phyloP scores from a whole-genome alignment of 2,888 invertebrate genomes.

The Drosophila crucigera region DNA sequence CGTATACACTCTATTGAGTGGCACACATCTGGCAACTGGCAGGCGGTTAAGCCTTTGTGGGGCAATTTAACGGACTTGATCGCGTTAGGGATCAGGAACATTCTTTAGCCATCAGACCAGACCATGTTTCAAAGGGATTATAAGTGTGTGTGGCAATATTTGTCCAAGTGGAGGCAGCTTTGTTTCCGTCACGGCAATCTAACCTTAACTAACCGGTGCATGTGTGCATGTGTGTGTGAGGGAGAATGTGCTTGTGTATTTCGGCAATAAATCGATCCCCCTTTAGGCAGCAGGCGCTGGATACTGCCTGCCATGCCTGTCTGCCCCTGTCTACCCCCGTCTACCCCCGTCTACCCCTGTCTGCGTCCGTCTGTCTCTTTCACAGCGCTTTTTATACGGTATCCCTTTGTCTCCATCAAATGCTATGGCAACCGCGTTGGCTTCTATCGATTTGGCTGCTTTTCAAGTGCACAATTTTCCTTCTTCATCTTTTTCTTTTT shows the following conservation, averaged over 20 bases:
- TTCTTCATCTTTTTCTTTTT: conserved; percentile 1
- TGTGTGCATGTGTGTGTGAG: background rate
- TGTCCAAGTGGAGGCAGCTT: background rate
- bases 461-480: conserved; percentile 55
- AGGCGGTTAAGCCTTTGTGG: background rate
- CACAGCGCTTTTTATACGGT: conserved; percentile 14
- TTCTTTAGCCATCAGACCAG: background rate
- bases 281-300: conserved; percentile 7
- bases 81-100: background rate
- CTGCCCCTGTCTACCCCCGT: background rate
- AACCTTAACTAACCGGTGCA: background rate
- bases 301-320: background rate
- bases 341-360: background rate
- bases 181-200: background rate
- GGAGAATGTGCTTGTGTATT: background rate
- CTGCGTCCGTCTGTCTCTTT: background rate
- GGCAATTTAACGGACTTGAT: background rate
- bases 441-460: conserved; percentile 58
- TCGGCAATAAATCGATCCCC: conserved; percentile 27
- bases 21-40: background rate
- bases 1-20: background rate
- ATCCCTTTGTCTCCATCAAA: conserved; percentile 48
- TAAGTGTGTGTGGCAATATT: background rate
- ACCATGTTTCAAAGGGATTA: background rate
- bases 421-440: conserved; percentile 37